Evolutionary conservation across 2,113 vertebrate genomes (phyloP).

Genomic region (Plestiodon gilberti): DNA sequence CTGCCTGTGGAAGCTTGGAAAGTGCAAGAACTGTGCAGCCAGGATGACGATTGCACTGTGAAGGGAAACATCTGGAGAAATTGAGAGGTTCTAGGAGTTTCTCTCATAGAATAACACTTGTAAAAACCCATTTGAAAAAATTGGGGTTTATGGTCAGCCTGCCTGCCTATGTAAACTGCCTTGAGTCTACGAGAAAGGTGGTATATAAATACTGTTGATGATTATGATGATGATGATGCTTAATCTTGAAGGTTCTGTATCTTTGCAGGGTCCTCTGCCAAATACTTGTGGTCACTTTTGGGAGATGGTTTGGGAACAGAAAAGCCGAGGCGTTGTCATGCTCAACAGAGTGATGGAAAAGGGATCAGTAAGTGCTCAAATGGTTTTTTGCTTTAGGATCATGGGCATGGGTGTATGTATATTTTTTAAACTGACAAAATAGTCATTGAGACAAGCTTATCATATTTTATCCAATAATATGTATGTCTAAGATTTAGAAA

Average conservation of each 20-base stretch:
- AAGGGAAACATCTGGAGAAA: too few species aligned
- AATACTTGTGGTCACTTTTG: slow-evolving; percentile 98
- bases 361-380: slow-evolving; percentile 88
- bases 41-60: too few species aligned
- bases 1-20: too few species aligned
- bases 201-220: too few species aligned
- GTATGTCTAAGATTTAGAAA: not conserved
- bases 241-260: slow-evolving; percentile 60
- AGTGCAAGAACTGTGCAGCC: too few species aligned
- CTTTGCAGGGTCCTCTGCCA: slow-evolving; percentile 91
- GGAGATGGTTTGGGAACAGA: slow-evolving; percentile 99
- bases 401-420: not conserved
- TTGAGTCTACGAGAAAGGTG: too few species aligned
- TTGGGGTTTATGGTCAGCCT: too few species aligned
- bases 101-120: too few species aligned
- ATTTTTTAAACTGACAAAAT: not conserved
- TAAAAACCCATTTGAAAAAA: too few species aligned
- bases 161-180: too few species aligned
- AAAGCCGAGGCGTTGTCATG: slow-evolving; percentile 93
- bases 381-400: not conserved
- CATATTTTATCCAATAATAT: not conserved
- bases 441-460: not conserved
- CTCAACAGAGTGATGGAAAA: slow-evolving; percentile 98
- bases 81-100: too few species aligned
- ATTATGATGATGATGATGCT: too few species aligned